Conservation (phyloP, 2,797 vertebrate species). For the Karalla daura region DNA sequence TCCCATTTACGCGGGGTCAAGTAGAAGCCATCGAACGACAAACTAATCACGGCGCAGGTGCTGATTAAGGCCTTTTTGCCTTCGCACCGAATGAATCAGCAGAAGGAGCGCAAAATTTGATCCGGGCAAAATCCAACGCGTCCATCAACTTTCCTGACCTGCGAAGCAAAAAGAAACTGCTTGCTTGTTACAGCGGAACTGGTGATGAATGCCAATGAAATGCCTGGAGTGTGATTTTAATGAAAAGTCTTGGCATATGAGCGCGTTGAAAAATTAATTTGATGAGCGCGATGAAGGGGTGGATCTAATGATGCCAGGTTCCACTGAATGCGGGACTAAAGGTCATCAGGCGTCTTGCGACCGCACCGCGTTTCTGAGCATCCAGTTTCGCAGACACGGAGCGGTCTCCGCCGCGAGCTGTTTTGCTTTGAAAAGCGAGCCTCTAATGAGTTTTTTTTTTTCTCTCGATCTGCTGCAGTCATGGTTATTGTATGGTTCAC, state of each 20-base stretch:
- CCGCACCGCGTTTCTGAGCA: not conserved
- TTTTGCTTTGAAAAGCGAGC: too few relatives aligned
- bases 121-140: not conserved
- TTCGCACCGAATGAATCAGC: slow-evolving; percentile 12
- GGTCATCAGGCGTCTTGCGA: not conserved
- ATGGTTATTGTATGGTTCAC: too few relatives aligned
- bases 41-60: not conserved
- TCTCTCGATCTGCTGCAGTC: not conserved
- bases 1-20: not conserved
- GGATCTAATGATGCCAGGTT: not conserved
- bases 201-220: slow-evolving; percentile 1
- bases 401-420: too few relatives aligned
- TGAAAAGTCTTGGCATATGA: slow-evolving; percentile 9
- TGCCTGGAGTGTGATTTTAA: slow-evolving; percentile 7
- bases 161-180: slow-evolving; percentile 4
- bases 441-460: not conserved
- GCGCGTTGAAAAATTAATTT: not conserved
- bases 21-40: not conserved
- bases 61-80: slow-evolving; percentile 6
- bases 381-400: too few relatives aligned
- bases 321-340: not conserved
- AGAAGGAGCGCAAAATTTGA: slow-evolving; percentile 10
- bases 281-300: slow-evolving; percentile 1
- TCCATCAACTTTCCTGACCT: slow-evolving; percentile 28
- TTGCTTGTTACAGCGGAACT: not conserved